Base-by-base conservation (phyloP, 2,888 invertebrate genomes). In the Busseola fusca region DNA sequence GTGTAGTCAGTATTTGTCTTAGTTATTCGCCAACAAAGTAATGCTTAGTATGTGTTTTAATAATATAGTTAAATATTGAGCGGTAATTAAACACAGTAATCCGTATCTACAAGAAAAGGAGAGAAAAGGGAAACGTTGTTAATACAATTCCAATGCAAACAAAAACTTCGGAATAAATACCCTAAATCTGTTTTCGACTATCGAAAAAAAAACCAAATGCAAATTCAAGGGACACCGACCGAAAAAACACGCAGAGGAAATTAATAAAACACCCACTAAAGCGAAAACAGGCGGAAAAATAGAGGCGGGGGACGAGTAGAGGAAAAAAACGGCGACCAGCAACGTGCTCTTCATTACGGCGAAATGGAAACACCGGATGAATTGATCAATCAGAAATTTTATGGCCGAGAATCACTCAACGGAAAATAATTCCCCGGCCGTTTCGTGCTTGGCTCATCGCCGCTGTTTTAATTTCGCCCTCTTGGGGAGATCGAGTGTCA, bases 381-480 rank as follows among this genome's bases (percentile, higher is more conserved):
- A 95, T 95, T 95, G 95, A 95, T 95, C 95, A 95, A 95, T 95
- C 95, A 95, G 93, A 94, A 94, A 93, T 95, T 95, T 95, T 95
- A 95, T 94, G 95, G 94, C 89, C 92, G 88, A 91, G 94, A 95
- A 95, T 95, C 95, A 95, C 95, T 95, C 94, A 95, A 93, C 94
- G 94, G 93, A 94, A 95, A 95, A 94, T 95, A 94, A 95, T 95
- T 93, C 93, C 90, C 90, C 85, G 91, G 93, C 93, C 92, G 91
- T 94, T 80, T 93, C 91, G 92, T 84, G 91, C 91, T 91, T 89
- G 94, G 94, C 93, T 94, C 95, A 94, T 94, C 93, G 94, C 93
- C 92, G 92, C 91, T 93, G 93, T 95, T 95, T 95, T 95, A 95
- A 95, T 95, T 95, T 94, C 92, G 94, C 92, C 91, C 93, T 93